phyloP scores from a whole-genome alignment of 2,113 vertebrate genomes.

The Glaucidium brasilianum region DNA sequence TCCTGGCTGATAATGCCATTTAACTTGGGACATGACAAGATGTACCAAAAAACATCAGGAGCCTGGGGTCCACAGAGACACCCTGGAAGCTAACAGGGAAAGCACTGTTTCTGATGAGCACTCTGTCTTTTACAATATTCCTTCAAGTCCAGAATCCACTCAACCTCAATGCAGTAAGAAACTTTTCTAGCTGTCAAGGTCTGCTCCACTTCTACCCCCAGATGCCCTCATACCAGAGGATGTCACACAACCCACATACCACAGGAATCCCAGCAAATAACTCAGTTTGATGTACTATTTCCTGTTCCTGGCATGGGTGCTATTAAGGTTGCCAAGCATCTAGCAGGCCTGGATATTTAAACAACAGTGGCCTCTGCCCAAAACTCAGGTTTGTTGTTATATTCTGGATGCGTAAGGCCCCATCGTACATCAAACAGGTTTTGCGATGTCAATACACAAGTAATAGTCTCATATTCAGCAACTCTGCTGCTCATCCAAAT shows the following conservation, averaged over 20 bases:
- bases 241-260: fast-evolving
- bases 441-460: background rate
- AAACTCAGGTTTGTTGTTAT: background rate
- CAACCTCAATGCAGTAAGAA: background rate
- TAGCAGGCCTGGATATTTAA: background rate
- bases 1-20: background rate
- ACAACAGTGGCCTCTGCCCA: background rate
- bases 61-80: background rate
- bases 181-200: background rate
- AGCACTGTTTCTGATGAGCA: background rate
- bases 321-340: background rate
- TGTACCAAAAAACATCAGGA: background rate
- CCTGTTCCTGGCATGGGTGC: background rate
- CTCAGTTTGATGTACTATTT: background rate
- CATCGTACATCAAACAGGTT: background rate
- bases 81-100: background rate
- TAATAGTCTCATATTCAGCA: background rate
- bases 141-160: background rate
- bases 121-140: background rate
- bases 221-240: background rate
- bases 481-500: background rate
- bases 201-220: background rate
- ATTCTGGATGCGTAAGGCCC: background rate
- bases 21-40: background rate
- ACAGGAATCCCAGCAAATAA: background rate